These are phyloP conservation scores for Poecile atricapillus DNA, from an alignment of 2,113 vertebrate genomes.

Conservation along the genomic window DNA sequence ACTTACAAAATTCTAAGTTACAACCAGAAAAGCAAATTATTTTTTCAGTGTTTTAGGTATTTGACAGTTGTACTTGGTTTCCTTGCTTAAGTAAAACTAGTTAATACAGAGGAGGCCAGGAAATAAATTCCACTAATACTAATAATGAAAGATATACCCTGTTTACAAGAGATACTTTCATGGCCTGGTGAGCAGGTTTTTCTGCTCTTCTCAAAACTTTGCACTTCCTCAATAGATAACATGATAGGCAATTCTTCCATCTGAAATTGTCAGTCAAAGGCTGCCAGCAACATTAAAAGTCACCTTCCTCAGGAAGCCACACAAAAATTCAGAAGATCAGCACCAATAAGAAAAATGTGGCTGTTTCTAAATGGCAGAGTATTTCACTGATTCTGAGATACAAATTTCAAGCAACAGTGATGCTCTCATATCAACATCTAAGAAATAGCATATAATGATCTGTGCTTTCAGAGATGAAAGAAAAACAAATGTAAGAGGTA, in stretches of 20 bases:
- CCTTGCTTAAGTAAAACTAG: neutral
- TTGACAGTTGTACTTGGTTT: neutral
- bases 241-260: neutral
- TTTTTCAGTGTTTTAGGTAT: neutral
- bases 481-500: constrained; percentile 13
- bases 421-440: neutral
- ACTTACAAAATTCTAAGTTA: neutral
- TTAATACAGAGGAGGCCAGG: neutral
- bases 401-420: neutral
- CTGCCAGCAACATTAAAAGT: neutral
- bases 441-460: constrained; percentile 16
- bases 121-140: neutral
- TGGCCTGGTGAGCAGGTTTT: neutral
- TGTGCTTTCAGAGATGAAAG: constrained; percentile 46
- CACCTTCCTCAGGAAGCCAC: neutral
- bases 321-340: neutral
- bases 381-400: neutral
- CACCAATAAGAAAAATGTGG: neutral
- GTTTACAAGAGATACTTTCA: neutral
- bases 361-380: neutral
- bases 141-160: neutral
- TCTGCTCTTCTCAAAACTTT: neutral
- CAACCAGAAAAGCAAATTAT: neutral
- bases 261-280: neutral
- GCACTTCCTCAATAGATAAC: neutral